Base-by-base conservation (phyloP, 1,140 invertebrate species). In the Archegozetes longisetosus region DNA sequence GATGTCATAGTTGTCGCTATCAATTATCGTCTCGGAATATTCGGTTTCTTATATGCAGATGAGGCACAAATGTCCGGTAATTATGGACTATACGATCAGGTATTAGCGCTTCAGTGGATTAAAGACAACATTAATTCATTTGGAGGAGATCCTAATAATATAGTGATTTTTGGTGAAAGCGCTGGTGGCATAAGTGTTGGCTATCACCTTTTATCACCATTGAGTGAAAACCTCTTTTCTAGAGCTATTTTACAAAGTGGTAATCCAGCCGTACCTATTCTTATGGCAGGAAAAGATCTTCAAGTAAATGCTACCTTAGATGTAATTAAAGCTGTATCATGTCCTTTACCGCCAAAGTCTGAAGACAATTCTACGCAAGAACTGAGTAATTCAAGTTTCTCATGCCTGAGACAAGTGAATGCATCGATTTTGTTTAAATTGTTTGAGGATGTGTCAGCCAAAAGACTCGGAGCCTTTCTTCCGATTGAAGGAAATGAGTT, bases 101-200 rank as follows among this genome's bases (percentile, higher is more conserved):
- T 91, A 65, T 85, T 95, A 84, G 92, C 88, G 3, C 76, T 94
- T 32, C 84, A 91, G 70, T 94, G 88, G 88, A 83, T 98, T 3
- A 82, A 84, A 69, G 84, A 90, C 68, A 97, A 98, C 73, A 94
- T 97, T 61, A 80, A 80, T 55, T 77, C 80, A 25, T 98, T 98
- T 73, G 93, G 92, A 40, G 94, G 94, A 1, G 92, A 96, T 74
- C 84, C 88, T 9, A 79, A 89, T 64, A 92, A 92, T 68, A 84
- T 98, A 22, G 97, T 93, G 0, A 74, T 98, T 13, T 95, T 97
- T 70, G 93, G 92, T 14, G 94, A 98, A 74, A 92, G 88, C 62
- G 92, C 93, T 14, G 93, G 94, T 9, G 91, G 90, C 1, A 89
- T 88, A 9, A 88, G 88, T 46, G 88, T 97, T 1, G 86, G 86